phyloP scores from a whole-genome alignment of 2,113 vertebrate species.

The Megaleporinus macrocephalus region DNA sequence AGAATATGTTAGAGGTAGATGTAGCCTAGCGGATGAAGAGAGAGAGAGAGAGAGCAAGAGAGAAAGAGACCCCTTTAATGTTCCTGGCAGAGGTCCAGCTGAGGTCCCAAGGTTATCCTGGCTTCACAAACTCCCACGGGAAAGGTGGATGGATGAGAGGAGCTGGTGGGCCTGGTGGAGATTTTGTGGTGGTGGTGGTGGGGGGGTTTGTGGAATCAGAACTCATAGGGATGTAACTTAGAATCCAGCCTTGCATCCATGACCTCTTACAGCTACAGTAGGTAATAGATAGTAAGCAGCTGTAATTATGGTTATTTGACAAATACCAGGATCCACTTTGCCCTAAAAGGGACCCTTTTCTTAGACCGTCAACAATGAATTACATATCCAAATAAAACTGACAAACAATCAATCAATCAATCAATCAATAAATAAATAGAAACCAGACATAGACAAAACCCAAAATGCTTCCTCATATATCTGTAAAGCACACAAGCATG shows the following conservation, averaged over 20 bases:
- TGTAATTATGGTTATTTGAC: background rate
- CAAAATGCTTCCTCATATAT: no score
- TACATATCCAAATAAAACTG: no score
- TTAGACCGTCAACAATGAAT: no score
- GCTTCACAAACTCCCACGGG: slow-evolving; percentile 89
- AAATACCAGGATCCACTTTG: slow-evolving; percentile 20
- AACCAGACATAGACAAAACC: no score
- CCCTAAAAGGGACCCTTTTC: background rate
- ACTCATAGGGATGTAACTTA: slow-evolving; percentile 65
- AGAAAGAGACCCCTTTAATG: slow-evolving; percentile 76
- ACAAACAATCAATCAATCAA: no score
- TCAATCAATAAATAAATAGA: no score
- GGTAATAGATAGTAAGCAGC: slow-evolving; percentile 60
- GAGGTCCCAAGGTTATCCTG: slow-evolving; percentile 86
- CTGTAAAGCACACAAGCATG: no score
- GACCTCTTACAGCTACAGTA: slow-evolving; percentile 60
- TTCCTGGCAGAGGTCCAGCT: slow-evolving; percentile 85
- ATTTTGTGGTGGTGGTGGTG: slow-evolving; percentile 45
- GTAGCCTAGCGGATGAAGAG: slow-evolving; percentile 45
- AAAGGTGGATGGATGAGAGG: slow-evolving; percentile 84
- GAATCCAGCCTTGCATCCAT: slow-evolving; percentile 57
- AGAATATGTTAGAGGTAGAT: slow-evolving; percentile 61
- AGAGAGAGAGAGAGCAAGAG: slow-evolving; percentile 61
- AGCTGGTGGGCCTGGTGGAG: slow-evolving; percentile 60
- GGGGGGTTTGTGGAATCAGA: slow-evolving; percentile 74